These are phyloP conservation scores for Drosophila nannoptera DNA, from an alignment of 1,140 invertebrate genomes.

Conservation along the genomic window DNA sequence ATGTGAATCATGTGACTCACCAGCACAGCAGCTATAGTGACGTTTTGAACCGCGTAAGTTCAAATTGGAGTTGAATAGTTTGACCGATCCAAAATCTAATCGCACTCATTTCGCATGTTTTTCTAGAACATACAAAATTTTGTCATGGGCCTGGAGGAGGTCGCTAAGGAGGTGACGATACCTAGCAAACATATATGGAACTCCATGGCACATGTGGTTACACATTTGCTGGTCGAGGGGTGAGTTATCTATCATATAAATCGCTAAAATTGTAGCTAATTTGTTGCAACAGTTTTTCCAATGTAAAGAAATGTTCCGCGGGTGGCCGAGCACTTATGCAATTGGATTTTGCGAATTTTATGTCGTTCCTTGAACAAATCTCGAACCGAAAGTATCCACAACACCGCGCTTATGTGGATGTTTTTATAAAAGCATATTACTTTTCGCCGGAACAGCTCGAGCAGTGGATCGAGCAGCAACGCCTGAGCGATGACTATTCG, in stretches of 20 bases:
- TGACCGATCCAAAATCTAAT: too few relatives aligned
- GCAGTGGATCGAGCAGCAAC: constrained; percentile 91
- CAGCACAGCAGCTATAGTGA: constrained; percentile 96
- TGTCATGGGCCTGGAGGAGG: constrained; percentile 86
- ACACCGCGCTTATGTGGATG: constrained; percentile 93
- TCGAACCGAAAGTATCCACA: constrained; percentile 91
- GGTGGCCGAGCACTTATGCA: constrained; percentile 98
- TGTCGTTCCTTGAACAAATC: constrained; percentile 93
- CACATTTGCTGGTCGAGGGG: constrained; percentile 95
- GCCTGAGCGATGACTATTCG: constrained; percentile 87
- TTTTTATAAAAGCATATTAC: constrained; percentile 98
- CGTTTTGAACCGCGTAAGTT: constrained; percentile 82
- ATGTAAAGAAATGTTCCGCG: constrained; percentile 95
- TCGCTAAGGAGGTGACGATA: constrained; percentile 84
- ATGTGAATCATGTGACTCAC: constrained; percentile 95
- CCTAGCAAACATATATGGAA: constrained; percentile 90
- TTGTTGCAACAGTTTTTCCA: constrained; percentile 84
- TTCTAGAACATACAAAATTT: constrained; percentile 89
- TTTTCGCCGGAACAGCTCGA: constrained; percentile 92
- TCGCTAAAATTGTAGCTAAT: background rate
- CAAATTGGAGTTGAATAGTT: background rate
- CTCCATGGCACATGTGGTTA: constrained; percentile 89
- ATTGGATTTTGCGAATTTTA: constrained; percentile 96
- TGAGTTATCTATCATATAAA: constrained; percentile 76
- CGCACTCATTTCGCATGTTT: background rate